These are phyloP conservation scores for Heterochromis multidens DNA, from an alignment of 2,113 vertebrate genomes.

Conservation along the genomic window DNA sequence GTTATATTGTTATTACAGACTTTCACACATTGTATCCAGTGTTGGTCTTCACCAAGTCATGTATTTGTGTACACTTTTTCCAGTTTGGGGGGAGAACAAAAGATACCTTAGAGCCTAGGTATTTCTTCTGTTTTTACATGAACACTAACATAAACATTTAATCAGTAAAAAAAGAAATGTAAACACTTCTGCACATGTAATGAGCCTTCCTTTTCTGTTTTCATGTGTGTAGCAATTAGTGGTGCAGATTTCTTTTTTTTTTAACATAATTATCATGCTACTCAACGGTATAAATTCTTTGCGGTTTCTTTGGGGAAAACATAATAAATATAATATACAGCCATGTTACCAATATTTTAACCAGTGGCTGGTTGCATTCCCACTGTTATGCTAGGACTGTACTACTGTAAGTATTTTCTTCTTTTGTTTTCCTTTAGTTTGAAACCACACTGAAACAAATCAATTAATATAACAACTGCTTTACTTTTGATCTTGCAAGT, in stretches of 20 bases:
- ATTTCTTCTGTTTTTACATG: not conserved
- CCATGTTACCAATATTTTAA: not conserved
- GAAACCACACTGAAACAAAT: not conserved
- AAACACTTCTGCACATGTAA: not conserved
- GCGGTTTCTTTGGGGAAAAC: conserved; percentile 9
- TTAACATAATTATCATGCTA: conserved; percentile 18
- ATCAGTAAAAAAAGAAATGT: not conserved
- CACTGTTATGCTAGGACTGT: not conserved
- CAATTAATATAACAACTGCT: not conserved
- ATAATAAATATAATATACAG: conserved; percentile 6
- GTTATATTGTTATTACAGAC: not conserved
- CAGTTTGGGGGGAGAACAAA: not conserved
- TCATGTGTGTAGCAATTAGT: conserved; percentile 8
- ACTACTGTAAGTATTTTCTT: not conserved
- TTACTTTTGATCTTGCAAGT: not conserved
- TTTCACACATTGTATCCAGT: not conserved
- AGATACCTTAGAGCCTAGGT: not conserved
- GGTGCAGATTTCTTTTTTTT: conserved; percentile 7
- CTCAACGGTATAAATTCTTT: not conserved
- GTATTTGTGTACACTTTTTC: not conserved
- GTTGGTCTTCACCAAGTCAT: not conserved
- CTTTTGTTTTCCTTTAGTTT: not conserved
- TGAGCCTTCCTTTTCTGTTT: not conserved
- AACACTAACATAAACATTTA: not conserved
- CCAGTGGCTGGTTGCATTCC: not conserved